Evolutionary conservation across 2,113 vertebrate genomes (phyloP).

Genomic region (Salminus brasiliensis): DNA sequence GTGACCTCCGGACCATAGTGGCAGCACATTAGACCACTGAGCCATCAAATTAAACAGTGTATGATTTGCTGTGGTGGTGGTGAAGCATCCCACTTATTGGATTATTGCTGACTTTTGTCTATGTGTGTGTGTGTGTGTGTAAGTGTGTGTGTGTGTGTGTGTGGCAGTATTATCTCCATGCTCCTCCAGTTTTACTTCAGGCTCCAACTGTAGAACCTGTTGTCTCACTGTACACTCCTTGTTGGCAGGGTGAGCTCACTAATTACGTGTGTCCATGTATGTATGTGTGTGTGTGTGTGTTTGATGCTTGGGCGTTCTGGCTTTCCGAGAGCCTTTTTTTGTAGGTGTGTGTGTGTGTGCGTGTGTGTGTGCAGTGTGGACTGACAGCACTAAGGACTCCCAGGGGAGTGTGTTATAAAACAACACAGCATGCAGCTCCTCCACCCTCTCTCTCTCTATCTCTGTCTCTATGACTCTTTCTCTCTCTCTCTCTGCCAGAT

Average conservation of each 20-base stretch:
- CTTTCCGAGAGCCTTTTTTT: neutral
- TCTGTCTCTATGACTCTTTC: neutral
- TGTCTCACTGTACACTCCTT: neutral
- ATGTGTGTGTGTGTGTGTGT: too few species aligned
- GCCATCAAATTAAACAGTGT: too few species aligned
- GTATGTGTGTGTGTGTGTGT: too few species aligned
- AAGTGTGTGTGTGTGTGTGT: neutral
- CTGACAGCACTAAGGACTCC: neutral
- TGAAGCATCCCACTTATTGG: too few species aligned
- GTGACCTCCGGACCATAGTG: too few species aligned
- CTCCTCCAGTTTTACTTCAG: neutral
- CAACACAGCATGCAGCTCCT: neutral
- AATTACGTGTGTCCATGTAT: constrained; percentile 5
- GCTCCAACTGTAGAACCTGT: neutral
- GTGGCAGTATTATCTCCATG: too few species aligned
- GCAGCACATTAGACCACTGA: too few species aligned
- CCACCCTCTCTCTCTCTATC: neutral
- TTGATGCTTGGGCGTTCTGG: neutral
- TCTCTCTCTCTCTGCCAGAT: neutral
- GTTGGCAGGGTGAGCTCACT: neutral
- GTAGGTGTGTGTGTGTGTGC: neutral
- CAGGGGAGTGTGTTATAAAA: constrained; percentile 15
- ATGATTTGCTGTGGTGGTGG: too few species aligned
- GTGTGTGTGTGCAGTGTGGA: neutral
- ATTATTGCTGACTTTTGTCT: too few species aligned